Percentiles rank a stretch among this genome's conserved stretches.
These are phyloP conservation scores for Dasysyrphus albostriatus DNA, from an alignment of 2,888 invertebrate species.

Conservation along the genomic window DNA sequence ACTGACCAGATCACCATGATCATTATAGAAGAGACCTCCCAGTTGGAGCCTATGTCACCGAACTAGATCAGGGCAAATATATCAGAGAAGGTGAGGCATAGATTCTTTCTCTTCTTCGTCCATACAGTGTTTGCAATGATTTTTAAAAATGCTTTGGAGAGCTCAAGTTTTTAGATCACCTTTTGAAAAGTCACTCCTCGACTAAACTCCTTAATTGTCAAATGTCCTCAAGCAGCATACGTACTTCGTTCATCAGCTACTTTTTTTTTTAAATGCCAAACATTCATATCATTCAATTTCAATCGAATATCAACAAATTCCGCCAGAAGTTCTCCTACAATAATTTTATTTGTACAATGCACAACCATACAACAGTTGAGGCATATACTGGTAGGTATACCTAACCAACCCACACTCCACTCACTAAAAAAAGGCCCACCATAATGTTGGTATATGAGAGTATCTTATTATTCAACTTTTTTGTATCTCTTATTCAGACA, in stretches of 20 bases:
- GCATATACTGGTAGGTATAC: neutral
- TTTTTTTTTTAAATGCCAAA: constrained; percentile 46
- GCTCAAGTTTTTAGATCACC: no score
- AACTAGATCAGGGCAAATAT: no score
- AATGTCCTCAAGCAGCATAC: neutral
- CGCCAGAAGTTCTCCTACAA: constrained; percentile 39
- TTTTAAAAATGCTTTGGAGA: no score
- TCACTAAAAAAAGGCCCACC: neutral
- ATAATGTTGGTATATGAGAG: neutral
- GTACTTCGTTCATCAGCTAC: neutral
- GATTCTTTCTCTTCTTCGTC: no score
- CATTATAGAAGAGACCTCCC: no score
- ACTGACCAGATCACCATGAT: no score
- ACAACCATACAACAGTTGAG: constrained; percentile 15
- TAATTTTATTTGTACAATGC: constrained; percentile 19
- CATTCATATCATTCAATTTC: constrained; percentile 22
- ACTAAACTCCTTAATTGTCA: neutral
- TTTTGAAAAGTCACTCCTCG: no score
- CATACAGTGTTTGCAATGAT: no score
- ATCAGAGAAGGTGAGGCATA: no score
- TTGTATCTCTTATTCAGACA: constrained; percentile 53
- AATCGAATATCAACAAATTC: constrained; percentile 27
- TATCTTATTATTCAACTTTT: constrained; percentile 1
- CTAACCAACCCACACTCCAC: neutral
- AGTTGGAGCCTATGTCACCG: no score